Evolutionary conservation across 1,140 invertebrate genomes (phyloP), one percentile per base, ranked within the genome.

Genomic region (Bombus haemorrhoidalis): DNA sequence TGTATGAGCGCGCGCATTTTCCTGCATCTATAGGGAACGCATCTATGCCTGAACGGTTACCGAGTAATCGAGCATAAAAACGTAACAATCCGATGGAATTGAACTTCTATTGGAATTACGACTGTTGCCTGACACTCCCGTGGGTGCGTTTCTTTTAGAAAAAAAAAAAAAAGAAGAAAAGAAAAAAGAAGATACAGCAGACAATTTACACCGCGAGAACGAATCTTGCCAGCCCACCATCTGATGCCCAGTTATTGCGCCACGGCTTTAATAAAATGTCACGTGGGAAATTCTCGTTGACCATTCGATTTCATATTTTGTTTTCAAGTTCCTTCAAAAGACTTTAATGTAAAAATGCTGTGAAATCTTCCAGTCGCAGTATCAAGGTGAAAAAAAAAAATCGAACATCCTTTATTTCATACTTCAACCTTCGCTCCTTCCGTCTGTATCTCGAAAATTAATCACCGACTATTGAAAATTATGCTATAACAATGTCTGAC

Each of bases 61-160:
- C 83, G 41, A 34, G 77, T 80, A 80, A 85, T 85, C 68, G 77
- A 81, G 77, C 53, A 86, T 75, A 86, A 82, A 86, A 86, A 69
- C 71, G 79, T 80, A 85, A 73, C 83, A 71, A 72, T 25, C 53
- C 68, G 10, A 64, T 72, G 57, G 37, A 72, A 81, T 81, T 32
- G 77, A 39, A 53, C 68, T 85, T 34, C 9, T 34, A 47, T 13
- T 32, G 75, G 39, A 85, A 81, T 43, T 80, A 81, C 83, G 34
- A 72, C 69, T 81, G 76, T 62, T 72, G 13, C 77, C 68, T 47
- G 57, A 47, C 39, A 1, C 37, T n/a, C 53, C 22, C 25, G 6
- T 8, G 53, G 32, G 57, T 32, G 53, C 25, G 43, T 59, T 53
- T n/a, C 37, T 28, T 59, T 25, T 12, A 15, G 3, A 10, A 8